phyloP scores from a whole-genome alignment of 2,113 vertebrate species.

The Colius striatus region DNA sequence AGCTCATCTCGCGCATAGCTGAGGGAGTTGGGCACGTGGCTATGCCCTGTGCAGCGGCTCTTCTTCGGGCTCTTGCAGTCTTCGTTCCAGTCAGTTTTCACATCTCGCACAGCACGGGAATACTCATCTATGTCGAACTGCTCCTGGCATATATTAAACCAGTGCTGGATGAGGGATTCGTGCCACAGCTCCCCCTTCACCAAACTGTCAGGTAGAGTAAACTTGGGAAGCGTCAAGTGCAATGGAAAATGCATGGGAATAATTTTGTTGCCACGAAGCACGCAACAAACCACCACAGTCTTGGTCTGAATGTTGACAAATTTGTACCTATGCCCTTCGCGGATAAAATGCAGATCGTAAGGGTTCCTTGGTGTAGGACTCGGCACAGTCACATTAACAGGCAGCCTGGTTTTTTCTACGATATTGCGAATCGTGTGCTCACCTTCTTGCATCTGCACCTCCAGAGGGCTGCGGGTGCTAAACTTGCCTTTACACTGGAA shows the following conservation, averaged over 20 bases:
- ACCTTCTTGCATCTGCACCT: constrained; percentile 98
- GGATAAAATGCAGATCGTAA: constrained; percentile 94
- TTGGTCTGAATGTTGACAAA: constrained; percentile 97
- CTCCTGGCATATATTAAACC: constrained; percentile 93
- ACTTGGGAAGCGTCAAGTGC: constrained; percentile 87
- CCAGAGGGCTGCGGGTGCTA: constrained; percentile 94
- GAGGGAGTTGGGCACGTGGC: constrained; percentile 90
- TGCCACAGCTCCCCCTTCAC: constrained; percentile 91
- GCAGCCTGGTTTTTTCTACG: constrained; percentile 95
- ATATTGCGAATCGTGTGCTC: constrained; percentile 97
- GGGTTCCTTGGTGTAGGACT: constrained; percentile 92
- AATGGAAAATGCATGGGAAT: constrained; percentile 94
- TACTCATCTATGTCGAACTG: constrained; percentile 98
- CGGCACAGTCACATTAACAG: constrained; percentile 93
- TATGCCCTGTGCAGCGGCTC: constrained; percentile 82
- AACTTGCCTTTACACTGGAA: constrained; percentile 98
- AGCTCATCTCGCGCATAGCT: constrained; percentile 94
- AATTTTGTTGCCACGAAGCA: constrained; percentile 89
- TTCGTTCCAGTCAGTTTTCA: constrained; percentile 91
- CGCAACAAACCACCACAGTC: constrained; percentile 94
- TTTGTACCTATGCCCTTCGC: constrained; percentile 96
- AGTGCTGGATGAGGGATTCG: constrained; percentile 90
- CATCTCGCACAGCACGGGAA: constrained; percentile 92
- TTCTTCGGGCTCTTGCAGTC: constrained; percentile 95
- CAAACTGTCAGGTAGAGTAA: constrained; percentile 89